Percentiles rank a stretch among this genome's conserved stretches.
Conservation (phyloP, 2,113 vertebrate genomes). For the Sapajus apella region DNA sequence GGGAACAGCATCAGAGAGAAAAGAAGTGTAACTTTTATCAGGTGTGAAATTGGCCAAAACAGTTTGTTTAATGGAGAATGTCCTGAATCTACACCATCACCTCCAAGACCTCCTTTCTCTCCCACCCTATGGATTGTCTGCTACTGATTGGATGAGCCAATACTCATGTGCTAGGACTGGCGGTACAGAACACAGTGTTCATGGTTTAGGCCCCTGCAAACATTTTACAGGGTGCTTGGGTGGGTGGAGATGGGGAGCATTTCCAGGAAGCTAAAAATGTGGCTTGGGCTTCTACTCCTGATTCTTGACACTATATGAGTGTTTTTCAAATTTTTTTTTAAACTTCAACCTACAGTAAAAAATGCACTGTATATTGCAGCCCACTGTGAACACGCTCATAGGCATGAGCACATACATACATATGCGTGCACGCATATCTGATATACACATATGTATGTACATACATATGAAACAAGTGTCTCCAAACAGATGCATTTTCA, state of each 20-base stretch:
- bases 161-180: slow-evolving; percentile 33
- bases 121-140: neutral
- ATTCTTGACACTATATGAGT: neutral
- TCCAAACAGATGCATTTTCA: neutral
- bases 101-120: neutral
- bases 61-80: neutral
- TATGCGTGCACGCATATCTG: neutral
- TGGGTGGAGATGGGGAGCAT: neutral
- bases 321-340: neutral
- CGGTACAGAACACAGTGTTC: slow-evolving; percentile 36
- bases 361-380: neutral
- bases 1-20: slow-evolving; percentile 5
- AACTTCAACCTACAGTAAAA: neutral
- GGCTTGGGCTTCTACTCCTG: slow-evolving; percentile 49
- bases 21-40: slow-evolving; percentile 23
- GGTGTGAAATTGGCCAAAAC: slow-evolving; percentile 49
- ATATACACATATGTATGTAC: neutral
- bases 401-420: too few species aligned
- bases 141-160: slow-evolving; percentile 28
- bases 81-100: neutral
- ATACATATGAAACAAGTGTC: neutral
- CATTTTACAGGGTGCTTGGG: slow-evolving; percentile 30
- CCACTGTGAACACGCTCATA: neutral
- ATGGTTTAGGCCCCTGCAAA: neutral
- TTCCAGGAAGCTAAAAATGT: slow-evolving; percentile 72